A percentile compares a stretch with the other conserved stretches of the same genome.
Evolutionary conservation across 2,888 invertebrate genomes (phyloP).

Genomic region (Lycia hirtaria): DNA sequence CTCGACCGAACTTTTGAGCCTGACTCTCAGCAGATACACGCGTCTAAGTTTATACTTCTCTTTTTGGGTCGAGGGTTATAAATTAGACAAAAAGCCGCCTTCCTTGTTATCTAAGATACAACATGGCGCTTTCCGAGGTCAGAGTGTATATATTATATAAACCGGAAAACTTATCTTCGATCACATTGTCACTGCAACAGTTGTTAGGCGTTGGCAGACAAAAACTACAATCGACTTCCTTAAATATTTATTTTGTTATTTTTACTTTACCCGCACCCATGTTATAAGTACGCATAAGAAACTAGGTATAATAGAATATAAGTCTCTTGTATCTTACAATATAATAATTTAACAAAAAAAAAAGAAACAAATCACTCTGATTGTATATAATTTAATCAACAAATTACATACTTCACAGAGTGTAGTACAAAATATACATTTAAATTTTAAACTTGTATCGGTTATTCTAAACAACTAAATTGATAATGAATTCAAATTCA

Average conservation of each 20-base stretch:
- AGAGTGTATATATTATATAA: too few relatives aligned
- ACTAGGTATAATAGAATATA: slow-evolving; percentile 47
- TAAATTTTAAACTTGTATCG: slow-evolving; percentile 12
- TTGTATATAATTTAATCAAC: slow-evolving; percentile 39
- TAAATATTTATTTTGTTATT: slow-evolving; percentile 72
- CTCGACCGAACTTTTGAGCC: too few relatives aligned
- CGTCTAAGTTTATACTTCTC: too few relatives aligned
- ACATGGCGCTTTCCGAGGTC: too few relatives aligned
- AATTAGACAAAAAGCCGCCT: too few relatives aligned
- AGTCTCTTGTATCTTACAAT: slow-evolving; percentile 39
- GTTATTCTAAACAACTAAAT: too few relatives aligned
- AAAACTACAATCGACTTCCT: slow-evolving; percentile 55
- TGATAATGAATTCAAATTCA: too few relatives aligned
- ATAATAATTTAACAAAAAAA: slow-evolving; percentile 42
- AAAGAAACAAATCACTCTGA: slow-evolving; percentile 46
- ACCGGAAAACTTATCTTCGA: too few relatives aligned
- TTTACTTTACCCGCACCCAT: slow-evolving; percentile 70
- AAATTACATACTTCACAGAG: slow-evolving; percentile 23
- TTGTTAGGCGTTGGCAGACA: slow-evolving; percentile 1
- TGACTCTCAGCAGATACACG: too few relatives aligned
- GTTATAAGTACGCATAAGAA: slow-evolving; percentile 58
- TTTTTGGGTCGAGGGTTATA: too few relatives aligned
- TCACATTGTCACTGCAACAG: too few relatives aligned
- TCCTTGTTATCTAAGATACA: too few relatives aligned
- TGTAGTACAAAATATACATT: slow-evolving; percentile 46